These are phyloP conservation scores for Brachyopa scutellaris DNA, from an alignment of 2,888 invertebrate species.

Conservation along the genomic window DNA sequence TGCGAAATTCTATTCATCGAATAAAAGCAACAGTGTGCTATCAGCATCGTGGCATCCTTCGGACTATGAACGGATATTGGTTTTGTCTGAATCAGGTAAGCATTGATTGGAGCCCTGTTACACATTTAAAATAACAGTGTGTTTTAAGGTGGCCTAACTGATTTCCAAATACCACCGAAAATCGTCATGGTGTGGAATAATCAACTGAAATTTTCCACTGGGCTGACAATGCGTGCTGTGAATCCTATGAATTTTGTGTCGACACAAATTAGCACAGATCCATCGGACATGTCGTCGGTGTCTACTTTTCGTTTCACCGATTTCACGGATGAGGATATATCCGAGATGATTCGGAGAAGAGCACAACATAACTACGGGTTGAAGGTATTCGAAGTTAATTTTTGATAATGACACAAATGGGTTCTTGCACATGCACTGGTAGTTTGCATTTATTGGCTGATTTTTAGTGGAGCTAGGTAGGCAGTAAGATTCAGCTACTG, in stretches of 20 bases:
- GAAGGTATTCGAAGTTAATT: constrained; percentile 78
- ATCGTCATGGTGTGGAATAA: constrained; percentile 79
- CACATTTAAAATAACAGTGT: not conserved
- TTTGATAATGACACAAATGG: too few relatives aligned
- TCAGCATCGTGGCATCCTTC: constrained; percentile 95
- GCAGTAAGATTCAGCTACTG: too few relatives aligned
- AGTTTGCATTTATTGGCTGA: too few relatives aligned
- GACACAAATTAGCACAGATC: constrained; percentile 38
- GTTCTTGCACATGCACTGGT: too few relatives aligned
- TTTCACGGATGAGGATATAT: constrained; percentile 83
- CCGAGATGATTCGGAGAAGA: constrained; percentile 86
- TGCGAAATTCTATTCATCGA: constrained; percentile 76
- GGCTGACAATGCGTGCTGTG: constrained; percentile 46
- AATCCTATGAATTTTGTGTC: constrained; percentile 30
- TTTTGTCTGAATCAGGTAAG: constrained; percentile 78
- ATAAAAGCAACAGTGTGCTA: constrained; percentile 82
- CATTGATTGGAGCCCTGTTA: too few relatives aligned
- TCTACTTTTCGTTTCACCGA: constrained; percentile 40
- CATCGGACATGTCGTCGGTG: constrained; percentile 24
- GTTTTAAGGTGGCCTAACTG: constrained; percentile 76
- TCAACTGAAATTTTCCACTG: constrained; percentile 76
- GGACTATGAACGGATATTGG: constrained; percentile 83
- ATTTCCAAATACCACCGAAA: constrained; percentile 79
- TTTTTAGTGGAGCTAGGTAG: too few relatives aligned
- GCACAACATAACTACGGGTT: constrained; percentile 89